Evolutionary conservation across 2,797 vertebrate genomes (phyloP).

Genomic region (Crax fasciolata): DNA sequence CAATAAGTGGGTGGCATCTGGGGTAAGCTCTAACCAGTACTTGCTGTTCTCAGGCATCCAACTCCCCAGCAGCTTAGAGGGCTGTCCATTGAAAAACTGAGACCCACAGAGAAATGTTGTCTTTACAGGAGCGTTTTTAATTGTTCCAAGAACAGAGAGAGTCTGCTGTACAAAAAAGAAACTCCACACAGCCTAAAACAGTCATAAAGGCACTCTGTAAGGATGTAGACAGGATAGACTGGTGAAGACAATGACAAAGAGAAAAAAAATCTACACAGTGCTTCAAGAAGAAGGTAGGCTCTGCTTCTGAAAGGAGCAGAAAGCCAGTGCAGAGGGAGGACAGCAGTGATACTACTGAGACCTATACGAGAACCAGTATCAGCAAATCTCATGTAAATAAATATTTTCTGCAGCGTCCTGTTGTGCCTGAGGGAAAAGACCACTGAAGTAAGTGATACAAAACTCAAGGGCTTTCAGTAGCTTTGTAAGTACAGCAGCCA

Average conservation of each 20-base stretch:
- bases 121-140: background rate
- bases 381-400: background rate
- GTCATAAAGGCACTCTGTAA: background rate
- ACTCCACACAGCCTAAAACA: background rate
- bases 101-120: background rate
- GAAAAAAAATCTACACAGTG: background rate
- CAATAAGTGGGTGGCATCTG: background rate
- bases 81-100: background rate
- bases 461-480: background rate
- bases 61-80: background rate
- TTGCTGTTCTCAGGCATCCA: background rate
- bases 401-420: background rate
- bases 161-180: background rate
- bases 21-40: background rate
- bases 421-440: background rate
- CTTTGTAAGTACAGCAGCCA: background rate
- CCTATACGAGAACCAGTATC: background rate
- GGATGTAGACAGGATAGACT: background rate
- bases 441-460: background rate
- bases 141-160: conserved; percentile 3
- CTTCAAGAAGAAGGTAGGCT: background rate
- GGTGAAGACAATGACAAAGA: background rate
- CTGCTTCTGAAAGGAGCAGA: background rate
- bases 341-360: background rate
- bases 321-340: background rate